These are phyloP conservation scores for Eupithecia abbreviata DNA, from an alignment of 2,888 invertebrate genomes.

Conservation along the genomic window DNA sequence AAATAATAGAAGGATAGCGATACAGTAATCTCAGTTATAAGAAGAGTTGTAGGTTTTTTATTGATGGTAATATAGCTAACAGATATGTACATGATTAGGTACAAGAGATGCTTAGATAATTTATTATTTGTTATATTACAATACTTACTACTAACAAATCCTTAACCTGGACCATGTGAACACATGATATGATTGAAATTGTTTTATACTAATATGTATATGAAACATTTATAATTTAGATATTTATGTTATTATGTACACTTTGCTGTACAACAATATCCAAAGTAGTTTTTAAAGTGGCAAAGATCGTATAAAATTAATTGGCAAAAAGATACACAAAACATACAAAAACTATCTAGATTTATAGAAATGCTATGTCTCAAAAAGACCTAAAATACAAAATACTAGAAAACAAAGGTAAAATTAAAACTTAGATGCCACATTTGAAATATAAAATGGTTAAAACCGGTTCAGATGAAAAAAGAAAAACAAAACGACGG, in stretches of 20 bases:
- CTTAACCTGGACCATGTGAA: conserved; percentile 63
- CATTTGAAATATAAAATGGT: conserved; percentile 45
- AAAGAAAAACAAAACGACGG: conserved; percentile 51
- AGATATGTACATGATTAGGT: conserved; percentile 55
- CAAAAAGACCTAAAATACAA: conserved; percentile 61
- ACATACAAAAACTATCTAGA: conserved; percentile 41
- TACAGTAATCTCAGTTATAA: conserved; percentile 11
- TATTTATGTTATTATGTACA: conserved; percentile 50
- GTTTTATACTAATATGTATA: conserved; percentile 30
- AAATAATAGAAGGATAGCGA: conserved; percentile 6
- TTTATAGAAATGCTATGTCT: conserved; percentile 63
- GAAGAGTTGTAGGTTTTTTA: conserved; percentile 13
- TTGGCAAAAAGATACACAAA: conserved; percentile 60
- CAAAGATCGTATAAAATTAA: conserved; percentile 65
- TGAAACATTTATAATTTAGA: conserved; percentile 47
- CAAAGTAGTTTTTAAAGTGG: conserved; percentile 60
- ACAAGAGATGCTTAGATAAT: conserved; percentile 47
- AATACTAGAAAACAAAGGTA: conserved; percentile 51
- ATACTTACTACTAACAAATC: conserved; percentile 53
- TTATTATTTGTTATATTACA: conserved; percentile 52
- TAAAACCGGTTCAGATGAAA: conserved; percentile 48
- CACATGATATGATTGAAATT: conserved; percentile 53
- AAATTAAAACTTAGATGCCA: conserved; percentile 60
- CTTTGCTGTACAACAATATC: conserved; percentile 47
- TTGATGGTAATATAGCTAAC: conserved; percentile 25